Percentiles rank a stretch among this genome's conserved stretches.
Conservation (phyloP, 2,113 vertebrate genomes). For the Phycodurus eques region DNA sequence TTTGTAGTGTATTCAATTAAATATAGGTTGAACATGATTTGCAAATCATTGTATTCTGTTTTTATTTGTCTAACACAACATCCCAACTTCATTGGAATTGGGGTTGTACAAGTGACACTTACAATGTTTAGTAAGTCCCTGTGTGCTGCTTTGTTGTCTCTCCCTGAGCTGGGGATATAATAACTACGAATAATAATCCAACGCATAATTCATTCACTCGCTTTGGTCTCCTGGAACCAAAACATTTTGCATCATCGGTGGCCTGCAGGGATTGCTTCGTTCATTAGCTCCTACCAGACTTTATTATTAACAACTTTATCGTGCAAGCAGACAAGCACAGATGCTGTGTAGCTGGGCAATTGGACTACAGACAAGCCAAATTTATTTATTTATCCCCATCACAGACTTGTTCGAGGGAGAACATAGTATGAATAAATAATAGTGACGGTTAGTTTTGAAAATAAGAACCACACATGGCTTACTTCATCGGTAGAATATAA, state of each 20-base stretch:
- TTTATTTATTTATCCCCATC: neutral
- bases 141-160: neutral
- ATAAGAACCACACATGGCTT: neutral
- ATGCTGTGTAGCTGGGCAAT: neutral
- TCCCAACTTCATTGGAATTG: too few relatives aligned
- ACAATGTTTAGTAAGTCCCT: too few relatives aligned
- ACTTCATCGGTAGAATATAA: neutral
- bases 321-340: neutral
- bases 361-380: neutral
- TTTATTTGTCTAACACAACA: too few relatives aligned
- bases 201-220: constrained; percentile 12
- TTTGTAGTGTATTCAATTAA: too few relatives aligned
- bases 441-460: neutral
- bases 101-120: neutral
- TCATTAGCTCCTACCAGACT: constrained; percentile 7
- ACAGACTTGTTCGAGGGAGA: neutral
- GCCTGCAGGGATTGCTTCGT: constrained; percentile 18
- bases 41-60: too few relatives aligned
- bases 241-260: constrained; percentile 1
- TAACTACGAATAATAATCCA: neutral
- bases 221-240: constrained; percentile 6
- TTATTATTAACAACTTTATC: constrained; percentile 7
- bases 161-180: neutral
- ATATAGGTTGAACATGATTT: too few relatives aligned
- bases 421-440: neutral